These are phyloP conservation scores for Cerastoderma edule DNA, from an alignment of 2,888 invertebrate genomes.

Conservation along the genomic window DNA sequence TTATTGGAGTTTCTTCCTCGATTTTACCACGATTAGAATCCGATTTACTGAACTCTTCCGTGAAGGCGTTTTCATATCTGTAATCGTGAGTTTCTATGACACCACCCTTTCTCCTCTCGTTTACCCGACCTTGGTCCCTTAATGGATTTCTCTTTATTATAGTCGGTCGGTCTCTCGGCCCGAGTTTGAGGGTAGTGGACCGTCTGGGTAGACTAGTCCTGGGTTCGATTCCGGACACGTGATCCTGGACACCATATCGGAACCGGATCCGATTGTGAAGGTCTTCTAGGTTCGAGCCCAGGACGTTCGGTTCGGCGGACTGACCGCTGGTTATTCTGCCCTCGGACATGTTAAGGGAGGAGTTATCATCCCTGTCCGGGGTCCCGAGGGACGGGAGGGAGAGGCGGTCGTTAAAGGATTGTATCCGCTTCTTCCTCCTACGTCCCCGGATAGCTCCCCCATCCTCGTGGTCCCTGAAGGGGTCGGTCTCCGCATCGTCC, in stretches of 20 bases:
- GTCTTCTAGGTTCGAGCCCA: conserved; percentile 38
- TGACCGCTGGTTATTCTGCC: conserved; percentile 2
- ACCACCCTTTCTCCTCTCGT: not conserved
- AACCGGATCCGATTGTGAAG: conserved; percentile 28
- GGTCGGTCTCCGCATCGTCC: not conserved
- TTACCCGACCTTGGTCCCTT: not conserved
- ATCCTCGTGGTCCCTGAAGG: not conserved
- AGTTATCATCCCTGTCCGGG: conserved; percentile 43
- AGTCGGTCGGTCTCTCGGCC: not conserved
- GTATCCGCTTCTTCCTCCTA: not conserved
- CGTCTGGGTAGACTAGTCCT: not conserved
- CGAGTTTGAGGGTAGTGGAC: conserved; percentile 3
- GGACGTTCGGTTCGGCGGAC: conserved; percentile 16
- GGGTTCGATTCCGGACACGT: not conserved
- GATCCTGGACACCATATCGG: conserved; percentile 7
- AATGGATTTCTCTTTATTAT: not conserved
- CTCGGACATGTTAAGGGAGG: conserved; percentile 8
- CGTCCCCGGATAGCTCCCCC: not conserved
- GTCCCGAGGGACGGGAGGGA: conserved; percentile 47
- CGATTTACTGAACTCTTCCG: not conserved
- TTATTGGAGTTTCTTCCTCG: conserved; percentile 16
- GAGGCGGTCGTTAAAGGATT: conserved; percentile 28
- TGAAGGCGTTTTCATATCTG: conserved; percentile 2
- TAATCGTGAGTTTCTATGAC: not conserved
- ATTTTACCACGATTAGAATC: not conserved